Base-by-base conservation (phyloP, 1,140 invertebrate species). In the Melitaea cinxia region DNA sequence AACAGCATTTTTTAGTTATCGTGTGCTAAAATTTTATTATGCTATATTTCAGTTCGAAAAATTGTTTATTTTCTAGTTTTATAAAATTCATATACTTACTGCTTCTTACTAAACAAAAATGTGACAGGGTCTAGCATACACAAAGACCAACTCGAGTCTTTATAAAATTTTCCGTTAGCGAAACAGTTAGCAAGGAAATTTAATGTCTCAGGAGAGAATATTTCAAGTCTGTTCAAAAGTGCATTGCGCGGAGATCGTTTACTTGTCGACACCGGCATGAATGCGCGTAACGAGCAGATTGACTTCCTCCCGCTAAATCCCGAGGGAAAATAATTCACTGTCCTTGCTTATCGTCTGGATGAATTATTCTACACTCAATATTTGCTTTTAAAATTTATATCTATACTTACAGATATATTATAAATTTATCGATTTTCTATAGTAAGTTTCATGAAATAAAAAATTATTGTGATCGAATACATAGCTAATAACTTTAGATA, bases 271-370 rank as follows among this genome's bases (percentile, higher is more conserved):
- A 60, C 57, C 52, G 57, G 50, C 45, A 37, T 54, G 55, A 59
- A 47, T 59, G 37, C 50, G 23, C 55, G 50, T 66, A 66, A 66
- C 56, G 64, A 66, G 56, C 39, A 55, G 57, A 66, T 66, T 60
- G 64, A 60, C 64, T 66, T 50, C 56, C 37, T 45, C 54, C 26
- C 28, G 50, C 19, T 35, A 15, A 60, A 60, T 39, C 64, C 39
- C 47, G 12, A 26, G 64, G 64, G 64, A 66, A 59, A 57, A 56
- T 57, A 50, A 30, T 42, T 62, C 45, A 50, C 30, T 57, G 42
- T 65, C 42, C 54, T 47, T 30, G 28, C 30, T 50, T 15, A 9
- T 33, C 26, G 33, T 60, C 56, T 30, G 42, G 56, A 26, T 49
- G 42, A 42, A 47, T 58, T 33, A 58, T 17, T 15, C 42, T 47